Conservation (phyloP, 2,113 vertebrate species). For the Perccottus glenii region DNA sequence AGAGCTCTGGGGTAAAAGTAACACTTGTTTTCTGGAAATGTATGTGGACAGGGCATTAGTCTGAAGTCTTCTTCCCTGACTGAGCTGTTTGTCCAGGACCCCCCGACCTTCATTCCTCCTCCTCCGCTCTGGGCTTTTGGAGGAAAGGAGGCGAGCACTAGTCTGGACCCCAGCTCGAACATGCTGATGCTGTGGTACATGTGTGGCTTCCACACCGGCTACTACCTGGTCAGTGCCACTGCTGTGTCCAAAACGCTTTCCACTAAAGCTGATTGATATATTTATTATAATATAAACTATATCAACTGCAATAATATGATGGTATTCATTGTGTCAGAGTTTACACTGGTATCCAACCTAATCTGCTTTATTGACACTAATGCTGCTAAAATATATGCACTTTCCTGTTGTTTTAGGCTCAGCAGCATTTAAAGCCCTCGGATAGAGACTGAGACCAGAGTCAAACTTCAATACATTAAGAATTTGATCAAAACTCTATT, state of each 20-base stretch:
- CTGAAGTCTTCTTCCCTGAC: background rate
- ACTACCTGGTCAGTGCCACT: constrained; percentile 68
- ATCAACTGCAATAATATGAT: too few relatives aligned
- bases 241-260: background rate
- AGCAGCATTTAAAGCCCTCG: constrained; percentile 19
- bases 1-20: constrained; percentile 6
- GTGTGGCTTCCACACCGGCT: constrained; percentile 76
- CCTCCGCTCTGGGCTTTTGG: constrained; percentile 29
- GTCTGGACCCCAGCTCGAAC: constrained; percentile 32
- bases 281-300: too few relatives aligned
- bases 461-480: too few relatives aligned
- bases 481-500: background rate
- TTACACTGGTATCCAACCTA: too few relatives aligned
- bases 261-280: too few relatives aligned
- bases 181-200: constrained; percentile 80
- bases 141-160: constrained; percentile 19
- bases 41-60: background rate
- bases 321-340: too few relatives aligned
- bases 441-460: constrained; percentile 36
- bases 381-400: too few relatives aligned
- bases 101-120: constrained; percentile 28
- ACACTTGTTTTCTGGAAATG: background rate
- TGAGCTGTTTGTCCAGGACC: constrained; percentile 29
- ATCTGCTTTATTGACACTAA: too few relatives aligned
- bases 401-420: constrained; percentile 37